These are phyloP conservation scores for Perognathus longimembris DNA, from an alignment of 2,113 vertebrate genomes.

Conservation along the genomic window DNA sequence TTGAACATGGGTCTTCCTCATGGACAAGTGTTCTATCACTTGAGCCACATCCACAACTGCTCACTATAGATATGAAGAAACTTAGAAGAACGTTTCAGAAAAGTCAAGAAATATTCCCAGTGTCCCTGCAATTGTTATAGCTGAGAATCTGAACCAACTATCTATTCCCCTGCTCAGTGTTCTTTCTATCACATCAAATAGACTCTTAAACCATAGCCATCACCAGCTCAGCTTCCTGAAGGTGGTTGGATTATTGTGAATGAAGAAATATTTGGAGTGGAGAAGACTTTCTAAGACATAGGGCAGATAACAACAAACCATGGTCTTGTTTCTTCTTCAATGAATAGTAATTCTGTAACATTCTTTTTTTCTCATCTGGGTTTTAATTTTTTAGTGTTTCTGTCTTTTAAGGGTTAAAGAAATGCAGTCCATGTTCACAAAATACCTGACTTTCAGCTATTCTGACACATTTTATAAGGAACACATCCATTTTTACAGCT, in stretches of 20 bases:
- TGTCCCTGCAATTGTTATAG: not conserved
- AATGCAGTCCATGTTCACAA: not conserved
- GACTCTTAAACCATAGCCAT: not conserved
- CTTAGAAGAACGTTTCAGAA: slow-evolving; percentile 25
- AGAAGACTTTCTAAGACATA: slow-evolving; percentile 33
- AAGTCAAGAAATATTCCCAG: slow-evolving; percentile 11
- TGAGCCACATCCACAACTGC: not conserved
- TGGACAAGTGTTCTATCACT: too few relatives aligned
- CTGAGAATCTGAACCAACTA: slow-evolving; percentile 35
- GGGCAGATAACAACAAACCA: slow-evolving; percentile 30
- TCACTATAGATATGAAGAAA: slow-evolving; percentile 22
- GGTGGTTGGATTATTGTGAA: not conserved
- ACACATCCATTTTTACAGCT: slow-evolving; percentile 16
- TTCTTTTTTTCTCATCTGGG: not conserved
- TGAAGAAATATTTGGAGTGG: not conserved
- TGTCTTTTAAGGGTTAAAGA: slow-evolving; percentile 49
- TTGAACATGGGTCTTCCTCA: not conserved
- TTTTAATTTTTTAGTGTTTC: slow-evolving; percentile 36
- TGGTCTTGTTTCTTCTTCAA: not conserved
- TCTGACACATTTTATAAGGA: slow-evolving; percentile 6
- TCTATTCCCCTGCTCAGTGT: not conserved
- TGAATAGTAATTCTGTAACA: slow-evolving; percentile 5
- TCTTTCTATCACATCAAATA: slow-evolving; percentile 25
- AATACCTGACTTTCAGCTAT: slow-evolving; percentile 30
- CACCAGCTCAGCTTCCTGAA: not conserved